Evolutionary conservation across 2,113 vertebrate genomes (phyloP), one percentile per base, ranked within the genome.

Genomic region (Amblyornis subalaris): DNA sequence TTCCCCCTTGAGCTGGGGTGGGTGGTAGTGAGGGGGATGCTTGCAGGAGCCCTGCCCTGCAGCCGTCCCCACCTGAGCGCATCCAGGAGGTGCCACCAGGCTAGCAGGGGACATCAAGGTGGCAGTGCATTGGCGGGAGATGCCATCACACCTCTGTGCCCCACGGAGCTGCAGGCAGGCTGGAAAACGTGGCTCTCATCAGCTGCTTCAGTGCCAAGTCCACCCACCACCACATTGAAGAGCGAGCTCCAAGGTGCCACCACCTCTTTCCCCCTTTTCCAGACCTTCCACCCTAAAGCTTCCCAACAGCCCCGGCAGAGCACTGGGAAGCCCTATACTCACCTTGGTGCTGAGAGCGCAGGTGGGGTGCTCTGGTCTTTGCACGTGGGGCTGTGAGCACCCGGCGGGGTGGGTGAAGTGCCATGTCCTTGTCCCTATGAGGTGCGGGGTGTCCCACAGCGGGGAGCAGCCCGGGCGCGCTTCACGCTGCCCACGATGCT

Each of bases 11-110:
- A 7, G 4, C 33, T 3, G 1, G n/a, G 31, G 16, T 10, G 12
- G 7, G 13, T 3, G 3, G 20, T 2, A 13, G 51, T 0, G 0
- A 71, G 20, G 13, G 5, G 18, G 18, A 23, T 17, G 71, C n/a
- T 67, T 14, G 9, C 50, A 38, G 45, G 29, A 61, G 9, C 17
- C 40, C 50, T 19, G 60, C 9, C 19, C 28, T 18, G 25, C 17
- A 31, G 11, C 18, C 33, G 21, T 65, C 16, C 54, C 42, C 64
- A 25, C 15, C 11, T 5, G 17, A 18, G 22, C 35, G 24, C 47
- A 13, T 3, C 51, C 1, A 42, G 29, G 22, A 58, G 20, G 35
- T 50, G 66, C 35, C 47, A 67, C 23, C 17, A 25, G 42, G 42
- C 53, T 71, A 65, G 47, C 35, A 17, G 42, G 25, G 17, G 23